phyloP scores from a whole-genome alignment of 2,797 vertebrate species.

The Rhabdomys pumilio region DNA sequence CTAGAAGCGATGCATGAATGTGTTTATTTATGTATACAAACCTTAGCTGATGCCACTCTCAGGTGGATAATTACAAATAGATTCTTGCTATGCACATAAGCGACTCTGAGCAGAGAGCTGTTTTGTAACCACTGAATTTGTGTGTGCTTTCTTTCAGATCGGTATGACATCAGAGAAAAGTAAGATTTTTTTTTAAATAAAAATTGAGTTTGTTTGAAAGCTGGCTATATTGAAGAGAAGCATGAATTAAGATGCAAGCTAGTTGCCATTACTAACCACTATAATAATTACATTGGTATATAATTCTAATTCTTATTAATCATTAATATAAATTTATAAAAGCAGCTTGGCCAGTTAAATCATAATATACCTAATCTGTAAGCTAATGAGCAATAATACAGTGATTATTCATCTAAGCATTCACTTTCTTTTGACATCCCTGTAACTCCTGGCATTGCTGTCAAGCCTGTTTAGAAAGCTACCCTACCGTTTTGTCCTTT shows the following conservation, averaged over 20 bases:
- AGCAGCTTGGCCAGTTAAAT: constrained; percentile 85
- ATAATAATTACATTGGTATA: constrained; percentile 76
- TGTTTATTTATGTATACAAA: not conserved
- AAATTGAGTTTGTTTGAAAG: constrained; percentile 84
- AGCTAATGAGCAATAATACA: constrained; percentile 84
- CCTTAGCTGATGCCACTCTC: not conserved
- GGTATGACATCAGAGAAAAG: constrained; percentile 95
- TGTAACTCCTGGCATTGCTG: constrained; percentile 93
- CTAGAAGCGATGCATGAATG: not conserved
- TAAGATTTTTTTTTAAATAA: constrained; percentile 91
- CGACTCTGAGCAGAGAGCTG: constrained; percentile 9
- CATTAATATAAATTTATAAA: constrained; percentile 80
- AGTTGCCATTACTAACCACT: constrained; percentile 87
- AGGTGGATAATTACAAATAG: not conserved
- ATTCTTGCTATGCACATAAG: not conserved
- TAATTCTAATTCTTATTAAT: constrained; percentile 79
- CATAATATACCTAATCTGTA: constrained; percentile 70
- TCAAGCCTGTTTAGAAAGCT: constrained; percentile 89
- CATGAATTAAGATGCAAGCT: constrained; percentile 88
- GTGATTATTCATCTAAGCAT: constrained; percentile 88
- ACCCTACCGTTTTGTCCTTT: constrained; percentile 87
- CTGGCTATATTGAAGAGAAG: constrained; percentile 85
- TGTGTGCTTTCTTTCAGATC: constrained; percentile 92
- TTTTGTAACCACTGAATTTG: constrained; percentile 80
- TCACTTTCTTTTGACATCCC: constrained; percentile 90